Base-by-base conservation (phyloP, 2,113 vertebrate genomes). In the Tenrec ecaudatus region DNA sequence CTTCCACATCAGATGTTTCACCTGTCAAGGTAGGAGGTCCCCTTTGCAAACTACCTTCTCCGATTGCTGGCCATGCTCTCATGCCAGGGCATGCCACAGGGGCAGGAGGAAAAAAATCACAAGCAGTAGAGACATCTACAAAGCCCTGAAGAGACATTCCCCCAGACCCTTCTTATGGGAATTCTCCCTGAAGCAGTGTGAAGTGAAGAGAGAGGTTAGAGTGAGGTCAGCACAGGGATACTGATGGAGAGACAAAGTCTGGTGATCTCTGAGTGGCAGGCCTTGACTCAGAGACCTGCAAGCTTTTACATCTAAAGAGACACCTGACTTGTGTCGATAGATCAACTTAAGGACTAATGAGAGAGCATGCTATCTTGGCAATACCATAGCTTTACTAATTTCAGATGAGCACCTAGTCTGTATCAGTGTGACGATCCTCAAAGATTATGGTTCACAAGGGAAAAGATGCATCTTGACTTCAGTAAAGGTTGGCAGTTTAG, bases 1-100 rank as follows among this genome's bases (percentile, higher is more conserved):
- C 97, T 99, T 99, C 97, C 99, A 99, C 96, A 99, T 99, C 98
- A 98, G 99, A 97, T 99, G 99, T 97, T 99, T 99, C 98, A 99
- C 99, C 97, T 99, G 99, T 97, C 99, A 99, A 98, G 99, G 99
- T 99, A 99, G 98, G 97, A 94, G 0, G 0, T 31, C 6, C 6
- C 2, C 1, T 20, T 47, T 29, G 73, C 81, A 73, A 57, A 40
- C 43, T 81, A 9, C 7, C 33, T 73, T 36, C 58, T 68, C 57
- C 25, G 62, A 62, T 6, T 29, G 27, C 86, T 58, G 47, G 22
- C 33, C 27, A 0, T 38, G 4, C 16, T 64, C 0, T 57, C 69
- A 79, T 27, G 14, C 38, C 14, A 57, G 69, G 9, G 57, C 15
- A 0, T 9, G 27, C 71, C 81, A 22, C 12, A 6, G 58, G 33